Evolutionary conservation across 2,888 invertebrate genomes (phyloP).

Genomic region (Nomada hirtipes): DNA sequence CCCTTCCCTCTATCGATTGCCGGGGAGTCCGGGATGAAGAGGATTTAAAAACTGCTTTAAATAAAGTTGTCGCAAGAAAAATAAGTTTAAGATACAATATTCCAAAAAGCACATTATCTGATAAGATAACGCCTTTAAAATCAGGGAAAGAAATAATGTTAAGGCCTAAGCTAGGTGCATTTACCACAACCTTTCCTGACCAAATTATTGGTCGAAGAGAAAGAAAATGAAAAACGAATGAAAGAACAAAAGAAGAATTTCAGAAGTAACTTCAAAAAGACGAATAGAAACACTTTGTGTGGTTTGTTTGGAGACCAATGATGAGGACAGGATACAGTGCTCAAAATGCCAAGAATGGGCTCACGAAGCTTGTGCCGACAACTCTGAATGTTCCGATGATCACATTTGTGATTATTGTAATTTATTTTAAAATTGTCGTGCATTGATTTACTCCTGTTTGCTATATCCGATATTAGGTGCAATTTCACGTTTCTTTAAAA

Average conservation of each 20-base stretch:
- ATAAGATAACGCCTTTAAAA: not conserved
- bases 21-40: too few species aligned
- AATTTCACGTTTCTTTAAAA: not conserved
- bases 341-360: not conserved
- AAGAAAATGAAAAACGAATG: not conserved
- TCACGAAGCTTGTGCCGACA: not conserved
- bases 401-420: not conserved
- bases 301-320: not conserved
- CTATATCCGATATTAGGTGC: not conserved
- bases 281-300: not conserved
- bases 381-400: slow-evolving; percentile 1
- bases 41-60: too few species aligned
- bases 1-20: too few species aligned
- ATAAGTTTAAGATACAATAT: not conserved
- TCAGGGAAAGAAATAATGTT: slow-evolving; percentile 2
- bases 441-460: not conserved
- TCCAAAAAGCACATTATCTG: slow-evolving; percentile 7
- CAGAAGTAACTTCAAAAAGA: not conserved
- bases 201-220: not conserved
- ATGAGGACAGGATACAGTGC: not conserved
- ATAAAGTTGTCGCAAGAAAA: not conserved
- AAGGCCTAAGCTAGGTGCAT: not conserved
- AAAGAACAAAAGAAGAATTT: slow-evolving; percentile 8
- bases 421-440: not conserved
- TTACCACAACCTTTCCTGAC: not conserved